Evolutionary conservation across 2,888 invertebrate species (phyloP).

Genomic region (Dorcus parallelipipedus): DNA sequence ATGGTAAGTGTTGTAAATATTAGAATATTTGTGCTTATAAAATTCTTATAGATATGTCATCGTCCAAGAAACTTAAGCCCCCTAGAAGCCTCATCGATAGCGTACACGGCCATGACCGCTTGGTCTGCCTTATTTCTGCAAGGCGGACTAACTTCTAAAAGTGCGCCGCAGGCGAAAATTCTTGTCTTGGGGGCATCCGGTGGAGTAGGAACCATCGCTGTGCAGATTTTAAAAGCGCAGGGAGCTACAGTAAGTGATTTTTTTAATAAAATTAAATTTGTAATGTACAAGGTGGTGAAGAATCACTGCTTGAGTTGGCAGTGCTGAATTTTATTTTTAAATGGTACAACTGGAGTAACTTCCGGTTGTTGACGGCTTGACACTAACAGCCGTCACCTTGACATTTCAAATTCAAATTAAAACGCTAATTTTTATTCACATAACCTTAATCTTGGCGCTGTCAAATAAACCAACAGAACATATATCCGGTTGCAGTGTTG

Average conservation of each 20-base stretch:
- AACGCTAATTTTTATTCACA: too few species aligned
- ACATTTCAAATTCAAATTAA: too few species aligned
- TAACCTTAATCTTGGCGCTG: too few species aligned
- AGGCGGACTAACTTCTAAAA: constrained; percentile 55
- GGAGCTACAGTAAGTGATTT: constrained; percentile 58
- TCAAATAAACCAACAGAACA: too few species aligned
- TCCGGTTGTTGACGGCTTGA: too few species aligned
- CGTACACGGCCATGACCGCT: constrained; percentile 84
- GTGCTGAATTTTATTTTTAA: too few species aligned
- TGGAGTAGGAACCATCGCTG: constrained; percentile 84
- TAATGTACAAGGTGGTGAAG: too few species aligned
- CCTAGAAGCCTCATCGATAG: constrained; percentile 73
- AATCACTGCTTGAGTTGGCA: too few species aligned
- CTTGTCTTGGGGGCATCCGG: constrained; percentile 88
- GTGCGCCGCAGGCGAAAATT: constrained; percentile 55
- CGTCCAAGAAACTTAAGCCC: constrained; percentile 62
- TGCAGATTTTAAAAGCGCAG: constrained; percentile 80
- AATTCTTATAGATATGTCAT: constrained; percentile 52
- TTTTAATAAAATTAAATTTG: not conserved
- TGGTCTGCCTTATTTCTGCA: constrained; percentile 74
- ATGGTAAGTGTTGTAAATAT: not conserved
- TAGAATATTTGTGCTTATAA: too few species aligned
- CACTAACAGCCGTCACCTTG: too few species aligned
- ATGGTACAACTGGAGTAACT: too few species aligned
- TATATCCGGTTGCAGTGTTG: too few species aligned